phyloP scores from a whole-genome alignment of 2,797 vertebrate genomes.

The Esox masquinongy region DNA sequence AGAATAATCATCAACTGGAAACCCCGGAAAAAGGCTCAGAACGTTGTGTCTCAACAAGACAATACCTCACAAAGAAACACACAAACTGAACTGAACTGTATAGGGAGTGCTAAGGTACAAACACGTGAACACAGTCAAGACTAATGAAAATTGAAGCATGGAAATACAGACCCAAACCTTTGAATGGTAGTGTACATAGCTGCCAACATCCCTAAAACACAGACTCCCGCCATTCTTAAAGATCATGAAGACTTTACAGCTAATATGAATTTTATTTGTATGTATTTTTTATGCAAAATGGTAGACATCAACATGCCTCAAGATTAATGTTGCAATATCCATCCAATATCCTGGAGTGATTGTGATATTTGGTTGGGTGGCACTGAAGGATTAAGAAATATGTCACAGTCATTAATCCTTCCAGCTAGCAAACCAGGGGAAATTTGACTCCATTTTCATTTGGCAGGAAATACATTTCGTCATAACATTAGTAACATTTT shows the following conservation, averaged over 20 bases:
- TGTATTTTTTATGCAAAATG: slow-evolving; percentile 38
- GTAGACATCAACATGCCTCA: slow-evolving; percentile 42
- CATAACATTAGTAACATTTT: slow-evolving; percentile 36
- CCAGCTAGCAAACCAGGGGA: slow-evolving; percentile 50
- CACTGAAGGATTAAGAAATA: slow-evolving; percentile 66
- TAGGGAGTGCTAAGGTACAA: no score
- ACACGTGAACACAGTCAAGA: no score
- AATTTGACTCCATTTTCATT: slow-evolving; percentile 52
- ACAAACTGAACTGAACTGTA: no score
- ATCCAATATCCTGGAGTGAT: slow-evolving; percentile 35
- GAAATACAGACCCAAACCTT: no score
- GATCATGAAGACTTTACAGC: not conserved
- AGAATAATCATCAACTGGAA: no score
- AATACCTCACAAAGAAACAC: slow-evolving; percentile 20
- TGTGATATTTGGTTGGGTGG: slow-evolving; percentile 60
- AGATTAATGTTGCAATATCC: slow-evolving; percentile 47
- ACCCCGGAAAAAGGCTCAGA: no score
- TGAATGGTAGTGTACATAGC: not conserved
- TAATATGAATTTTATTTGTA: slow-evolving; percentile 24
- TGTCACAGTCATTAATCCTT: slow-evolving; percentile 65
- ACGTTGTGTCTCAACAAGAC: no score
- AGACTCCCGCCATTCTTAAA: slow-evolving; percentile 6
- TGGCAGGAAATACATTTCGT: slow-evolving; percentile 42
- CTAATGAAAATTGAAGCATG: no score
- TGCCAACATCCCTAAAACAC: slow-evolving; percentile 17